Evolutionary conservation across 2,888 invertebrate genomes (phyloP), one percentile per base, ranked within the genome.

Genomic region (Limnephilus lunatus): DNA sequence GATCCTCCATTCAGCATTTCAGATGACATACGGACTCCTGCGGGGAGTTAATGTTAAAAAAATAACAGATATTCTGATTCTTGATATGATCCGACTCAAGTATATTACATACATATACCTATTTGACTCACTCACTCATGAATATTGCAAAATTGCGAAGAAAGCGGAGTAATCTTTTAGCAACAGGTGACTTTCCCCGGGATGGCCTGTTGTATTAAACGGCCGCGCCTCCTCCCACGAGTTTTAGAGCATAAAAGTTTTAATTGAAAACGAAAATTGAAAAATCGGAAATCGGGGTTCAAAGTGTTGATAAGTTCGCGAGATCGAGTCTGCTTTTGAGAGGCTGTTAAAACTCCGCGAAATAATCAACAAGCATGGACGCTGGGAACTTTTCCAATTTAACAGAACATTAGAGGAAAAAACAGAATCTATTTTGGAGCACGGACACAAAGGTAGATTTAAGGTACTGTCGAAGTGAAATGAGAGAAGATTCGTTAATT

Each of bases 211-310:
- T 83, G 83, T 39, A 83, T 83, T 35, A 35, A 39, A 35, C 19
- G 39, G 35, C 19, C 35, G 83, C 35, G 83, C 83, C 25, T 11
- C 25, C 39, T 83, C 32, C 83, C 39, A 15, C 30, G 86, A 86
- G 15, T 48, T 44, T 35, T 86, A 48, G 30, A 48, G 48, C 30
- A 44, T 30, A 30, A 86, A 86, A 86, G 44, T 86, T 86, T 86
- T 86, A 86, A 86, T 86, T 86, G 86, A 86, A 86, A 44, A 86
- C 86, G 86, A 44, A 86, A 44, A 86, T 83, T 86, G 86, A 86
- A 44, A 44, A 30, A 86, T 86, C 86, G 86, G 44, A 39, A 30
- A 86, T 48, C 83, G 83, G 39, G 83, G 12, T 83, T 39, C 83
- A 83, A 83, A 39, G 39, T 86, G 86, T 48, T 86, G 86, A 39